Percentiles rank a stretch among this genome's conserved stretches.
Evolutionary conservation across 2,113 vertebrate species (phyloP).

Genomic region (Stercorarius parasiticus): DNA sequence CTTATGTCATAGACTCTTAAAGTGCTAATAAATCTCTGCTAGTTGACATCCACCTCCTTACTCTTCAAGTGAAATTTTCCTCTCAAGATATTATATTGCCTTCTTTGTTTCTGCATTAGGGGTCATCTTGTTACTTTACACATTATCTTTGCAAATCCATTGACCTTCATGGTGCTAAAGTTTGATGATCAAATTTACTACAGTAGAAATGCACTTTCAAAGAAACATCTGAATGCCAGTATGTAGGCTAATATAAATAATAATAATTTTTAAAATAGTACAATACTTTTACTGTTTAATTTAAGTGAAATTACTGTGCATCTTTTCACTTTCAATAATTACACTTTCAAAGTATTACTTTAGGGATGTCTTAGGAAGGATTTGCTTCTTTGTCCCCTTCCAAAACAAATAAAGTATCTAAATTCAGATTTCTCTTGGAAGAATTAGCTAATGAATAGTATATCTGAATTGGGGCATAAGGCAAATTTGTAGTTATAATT

Average conservation of each 20-base stretch:
- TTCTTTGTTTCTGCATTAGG: neutral
- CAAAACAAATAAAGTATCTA: neutral
- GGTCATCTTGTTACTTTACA: neutral
- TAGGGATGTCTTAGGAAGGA: neutral
- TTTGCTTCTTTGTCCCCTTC: neutral
- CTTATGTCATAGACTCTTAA: neutral
- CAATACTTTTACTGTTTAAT: neutral
- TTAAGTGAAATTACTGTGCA: neutral
- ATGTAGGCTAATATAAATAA: neutral
- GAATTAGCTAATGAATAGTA: neutral
- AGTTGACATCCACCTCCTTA: neutral
- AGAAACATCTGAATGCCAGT: neutral
- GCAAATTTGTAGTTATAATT: neutral
- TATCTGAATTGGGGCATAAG: neutral
- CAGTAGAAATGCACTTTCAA: neutral
- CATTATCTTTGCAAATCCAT: neutral
- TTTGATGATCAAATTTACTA: neutral
- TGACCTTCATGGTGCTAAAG: neutral
- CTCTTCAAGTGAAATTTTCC: neutral
- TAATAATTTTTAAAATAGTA: neutral
- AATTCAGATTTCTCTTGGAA: neutral
- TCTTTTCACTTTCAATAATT: neutral
- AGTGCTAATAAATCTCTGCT: slow-evolving; percentile 11
- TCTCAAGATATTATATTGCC: neutral
- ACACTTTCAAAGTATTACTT: neutral